Base-by-base conservation (phyloP, 2,797 vertebrate species). In the Rhynchonycteris naso region DNA sequence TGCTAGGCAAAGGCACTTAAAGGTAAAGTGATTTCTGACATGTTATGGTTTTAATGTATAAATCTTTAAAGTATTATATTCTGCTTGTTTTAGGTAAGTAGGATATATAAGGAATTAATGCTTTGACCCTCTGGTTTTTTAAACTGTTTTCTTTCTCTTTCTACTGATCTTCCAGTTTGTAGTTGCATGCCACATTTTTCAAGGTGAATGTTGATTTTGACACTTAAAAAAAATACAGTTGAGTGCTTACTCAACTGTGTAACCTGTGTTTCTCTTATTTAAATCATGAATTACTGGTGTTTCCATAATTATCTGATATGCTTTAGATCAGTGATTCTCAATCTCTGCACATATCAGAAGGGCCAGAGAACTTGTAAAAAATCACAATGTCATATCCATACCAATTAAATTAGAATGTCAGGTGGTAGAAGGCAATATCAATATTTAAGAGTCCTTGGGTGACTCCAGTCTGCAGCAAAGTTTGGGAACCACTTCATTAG, bases 191-290 rank as follows among this genome's bases (percentile, higher is more conserved):
- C 26, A 90, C 19, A 76, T 89, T 97, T 96, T 86, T 91, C 61
- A 93, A 71, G 5, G 33, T 95, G 65, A 94, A 90, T 84, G 69
- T 91, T 94, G 80, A 74, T 93, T 94, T 92, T 95, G 83, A 96
- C n/a, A 38, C 69, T 3, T n/a, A 91, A 90, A 61, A 96, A 96
- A 47, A 96, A 52, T 88, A 95, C 88, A 86, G 85, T 91, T 97
- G 88, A 75, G 56, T 96, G 85, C 71, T 95, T 95, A 95, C 85
- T 95, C 95, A 96, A 61, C 78, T 94, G 94, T 97, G 63, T 95
- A 97, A 89, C 95, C 96, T 90, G 69, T 95, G 75, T 94, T 92
- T 90, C 54, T 96, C 50, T 5, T 95, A 97, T 96, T 97, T 97
- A 96, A 91, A 93, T 96, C 59, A 78, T 75, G 50, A 86, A 66